phyloP scores from a whole-genome alignment of 2,888 invertebrate genomes.

The Drosophila trichaetosa region DNA sequence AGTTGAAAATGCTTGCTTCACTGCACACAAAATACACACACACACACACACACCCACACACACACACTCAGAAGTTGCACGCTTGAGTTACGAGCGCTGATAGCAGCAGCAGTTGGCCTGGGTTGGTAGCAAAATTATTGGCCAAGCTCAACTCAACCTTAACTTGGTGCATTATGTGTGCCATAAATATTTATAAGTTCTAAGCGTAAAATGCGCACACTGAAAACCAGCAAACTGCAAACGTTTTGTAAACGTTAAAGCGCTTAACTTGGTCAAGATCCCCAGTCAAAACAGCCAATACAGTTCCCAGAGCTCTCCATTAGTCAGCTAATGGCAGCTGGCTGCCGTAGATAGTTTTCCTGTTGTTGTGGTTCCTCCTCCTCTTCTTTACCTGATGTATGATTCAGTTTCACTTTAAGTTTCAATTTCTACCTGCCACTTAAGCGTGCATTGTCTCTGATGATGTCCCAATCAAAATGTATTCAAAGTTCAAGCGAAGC shows the following conservation, averaged over 20 bases:
- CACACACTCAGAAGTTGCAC: conserved; percentile 36
- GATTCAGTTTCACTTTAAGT: conserved; percentile 49
- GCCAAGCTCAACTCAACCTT: conserved; percentile 68
- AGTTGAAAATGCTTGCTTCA: conserved; percentile 75
- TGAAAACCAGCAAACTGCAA: conserved; percentile 47
- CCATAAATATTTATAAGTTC: conserved; percentile 80
- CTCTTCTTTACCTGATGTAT: conserved; percentile 48
- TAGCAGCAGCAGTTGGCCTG: conserved; percentile 38
- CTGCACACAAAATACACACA: conserved; percentile 67
- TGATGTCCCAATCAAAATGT: conserved; percentile 47
- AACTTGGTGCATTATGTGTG: conserved; percentile 72
- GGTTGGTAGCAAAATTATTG: conserved; percentile 64
- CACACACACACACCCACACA: conserved; percentile 20
- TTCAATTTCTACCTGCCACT: conserved; percentile 27
- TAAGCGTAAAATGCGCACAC: conserved; percentile 68
- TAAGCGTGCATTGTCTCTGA: conserved; percentile 8
- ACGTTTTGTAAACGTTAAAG: conserved; percentile 63
- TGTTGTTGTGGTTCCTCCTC: conserved; percentile 7
- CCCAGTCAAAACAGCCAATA: conserved; percentile 13
- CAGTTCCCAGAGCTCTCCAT: conserved; percentile 44
- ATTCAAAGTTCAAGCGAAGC: conserved; percentile 35
- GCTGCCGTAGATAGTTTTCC: conserved; percentile 23
- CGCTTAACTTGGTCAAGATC: conserved; percentile 51
- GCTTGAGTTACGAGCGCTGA: conserved; percentile 55
- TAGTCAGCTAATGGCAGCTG: conserved; percentile 69